Base-by-base conservation (phyloP, 2,113 vertebrate species). In the Solenodon paradoxus region DNA sequence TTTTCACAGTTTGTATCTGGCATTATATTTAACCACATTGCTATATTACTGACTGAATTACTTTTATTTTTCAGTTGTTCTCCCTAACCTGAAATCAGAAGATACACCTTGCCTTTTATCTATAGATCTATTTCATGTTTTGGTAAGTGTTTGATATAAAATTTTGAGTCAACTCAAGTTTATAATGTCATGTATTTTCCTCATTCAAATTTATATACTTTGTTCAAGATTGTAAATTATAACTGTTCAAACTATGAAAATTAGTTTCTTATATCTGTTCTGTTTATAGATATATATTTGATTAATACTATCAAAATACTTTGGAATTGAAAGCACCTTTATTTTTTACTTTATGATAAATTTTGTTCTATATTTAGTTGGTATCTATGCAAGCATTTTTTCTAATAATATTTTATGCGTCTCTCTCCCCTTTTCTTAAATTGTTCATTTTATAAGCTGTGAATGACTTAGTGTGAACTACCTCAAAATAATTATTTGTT, bases 101-200 rank as follows among this genome's bases (percentile, higher is more conserved):
- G 98, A 98, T 91, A 99, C 98, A 49, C 99, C 99, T 40, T 99
- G 99, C 64, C 96, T 99, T 92, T 98, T 99, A 94, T 99, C 99
- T 97, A 98, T 99, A 95, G 99, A 99, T 98, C 98, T 99, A 61
- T 99, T 99, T 98, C 99, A 99, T 97, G 71, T 99, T 90, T 98
- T 99, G 99, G 99, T 99, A 98, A 98, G 99, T 96, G 40, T 93
- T 86, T 3, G 94, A 24, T 74, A 85, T 77, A 90, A 74, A n/a
- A n/a, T 55, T 83, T 80, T 94, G 72, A 93, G 32, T 75, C 69
- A 42, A n/a, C 16, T 66, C 6, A 94, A 19, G 2, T 69, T 96
- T 88, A 49, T 91, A 74, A 88, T 94, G 93, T 79, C 1, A 26
- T 93, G 7, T 53, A 20, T 85, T 96, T 83, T 87, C 38, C 40